A percentile compares a stretch with the other conserved stretches of the same genome.
Conservation (phyloP, 2,797 vertebrate species). For the Avahi laniger region DNA sequence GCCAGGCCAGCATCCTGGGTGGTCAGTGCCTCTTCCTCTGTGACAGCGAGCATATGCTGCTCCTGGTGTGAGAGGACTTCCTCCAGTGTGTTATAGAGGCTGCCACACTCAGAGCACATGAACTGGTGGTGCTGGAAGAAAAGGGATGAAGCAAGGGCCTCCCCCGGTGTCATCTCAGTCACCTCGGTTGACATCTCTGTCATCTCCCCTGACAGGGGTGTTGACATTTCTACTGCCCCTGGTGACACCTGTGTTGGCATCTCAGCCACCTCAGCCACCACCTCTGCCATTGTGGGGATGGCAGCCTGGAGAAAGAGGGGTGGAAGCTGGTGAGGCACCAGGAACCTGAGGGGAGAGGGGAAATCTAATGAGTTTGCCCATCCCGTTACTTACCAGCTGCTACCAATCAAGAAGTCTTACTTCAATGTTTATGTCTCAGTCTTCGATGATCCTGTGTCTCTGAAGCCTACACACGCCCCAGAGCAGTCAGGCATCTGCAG, state of each 20-base stretch:
- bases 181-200: constrained; percentile 49
- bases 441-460: background rate
- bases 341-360: background rate
- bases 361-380: background rate
- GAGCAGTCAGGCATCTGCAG: background rate
- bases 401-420: background rate
- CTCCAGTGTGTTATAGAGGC: constrained; percentile 91
- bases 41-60: constrained; percentile 82
- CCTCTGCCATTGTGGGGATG: constrained; percentile 56
- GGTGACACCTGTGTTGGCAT: constrained; percentile 29
- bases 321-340: background rate
- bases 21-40: constrained; percentile 43
- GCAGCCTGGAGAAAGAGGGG: constrained; percentile 7
- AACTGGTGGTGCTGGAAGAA: constrained; percentile 93
- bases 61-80: constrained; percentile 94
- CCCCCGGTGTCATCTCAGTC: constrained; percentile 65
- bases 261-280: constrained; percentile 61
- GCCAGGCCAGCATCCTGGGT: background rate
- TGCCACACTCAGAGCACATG: constrained; percentile 94
- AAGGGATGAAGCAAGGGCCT: constrained; percentile 75
- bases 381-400: constrained; percentile 30
- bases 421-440: background rate
- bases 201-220: background rate
- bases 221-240: constrained; percentile 12
- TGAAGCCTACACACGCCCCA: background rate